phyloP scores from a whole-genome alignment of 2,888 invertebrate genomes.

The Leuctra nigra region DNA sequence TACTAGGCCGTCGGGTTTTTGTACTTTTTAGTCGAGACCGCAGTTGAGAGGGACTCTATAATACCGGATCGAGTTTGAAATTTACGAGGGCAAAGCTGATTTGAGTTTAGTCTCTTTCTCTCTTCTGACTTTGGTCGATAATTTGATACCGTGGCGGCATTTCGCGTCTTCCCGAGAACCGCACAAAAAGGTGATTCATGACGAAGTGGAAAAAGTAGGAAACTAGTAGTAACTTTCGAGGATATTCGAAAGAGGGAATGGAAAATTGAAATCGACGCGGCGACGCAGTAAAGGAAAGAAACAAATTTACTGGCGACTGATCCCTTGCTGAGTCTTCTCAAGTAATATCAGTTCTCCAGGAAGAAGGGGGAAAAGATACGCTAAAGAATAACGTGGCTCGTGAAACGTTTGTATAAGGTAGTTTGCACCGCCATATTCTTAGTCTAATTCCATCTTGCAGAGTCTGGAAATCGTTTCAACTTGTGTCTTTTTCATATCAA shows the following conservation, averaged over 20 bases:
- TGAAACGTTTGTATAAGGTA: too few relatives aligned
- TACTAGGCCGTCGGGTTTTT: too few relatives aligned
- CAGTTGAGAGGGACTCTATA: too few relatives aligned
- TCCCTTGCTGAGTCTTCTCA: too few relatives aligned
- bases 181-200: slow-evolving; percentile 9
- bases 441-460: too few relatives aligned
- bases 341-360: too few relatives aligned
- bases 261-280: slow-evolving; percentile 7
- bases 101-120: slow-evolving; percentile 1
- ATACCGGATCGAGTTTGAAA: too few relatives aligned
- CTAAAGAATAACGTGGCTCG: too few relatives aligned
- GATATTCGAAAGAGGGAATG: background rate
- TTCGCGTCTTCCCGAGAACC: background rate
- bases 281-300: background rate
- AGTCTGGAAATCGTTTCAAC: too few relatives aligned
- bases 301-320: slow-evolving; percentile 13
- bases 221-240: background rate
- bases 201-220: background rate
- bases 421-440: too few relatives aligned
- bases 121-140: slow-evolving; percentile 8
- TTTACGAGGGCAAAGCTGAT: slow-evolving; percentile 8
- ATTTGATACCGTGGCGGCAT: background rate
- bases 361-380: too few relatives aligned
- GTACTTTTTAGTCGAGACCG: too few relatives aligned
- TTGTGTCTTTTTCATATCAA: background rate